Conservation (phyloP, 2,797 vertebrate species). For the Pantherophis alleghaniensis region DNA sequence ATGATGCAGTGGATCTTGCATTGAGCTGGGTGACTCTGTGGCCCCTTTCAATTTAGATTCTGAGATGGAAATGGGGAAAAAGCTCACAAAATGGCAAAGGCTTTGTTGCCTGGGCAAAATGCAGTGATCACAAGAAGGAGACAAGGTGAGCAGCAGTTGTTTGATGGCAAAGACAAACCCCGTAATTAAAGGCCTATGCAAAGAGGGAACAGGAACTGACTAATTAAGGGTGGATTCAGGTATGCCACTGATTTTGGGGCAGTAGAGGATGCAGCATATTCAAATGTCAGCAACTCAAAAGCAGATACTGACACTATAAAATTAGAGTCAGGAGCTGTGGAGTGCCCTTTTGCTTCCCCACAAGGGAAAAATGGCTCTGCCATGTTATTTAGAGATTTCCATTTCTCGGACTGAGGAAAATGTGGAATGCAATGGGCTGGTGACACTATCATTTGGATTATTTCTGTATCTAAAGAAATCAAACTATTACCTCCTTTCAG, state of each 20-base stretch:
- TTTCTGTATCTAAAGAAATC: background rate
- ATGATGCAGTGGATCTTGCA: background rate
- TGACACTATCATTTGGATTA: background rate
- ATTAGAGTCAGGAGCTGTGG: background rate
- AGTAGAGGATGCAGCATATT: background rate
- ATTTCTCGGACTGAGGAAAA: background rate
- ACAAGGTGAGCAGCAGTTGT: background rate
- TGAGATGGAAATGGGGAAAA: background rate
- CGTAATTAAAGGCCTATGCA: background rate
- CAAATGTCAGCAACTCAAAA: background rate
- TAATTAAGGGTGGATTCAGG: background rate
- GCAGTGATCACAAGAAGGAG: background rate
- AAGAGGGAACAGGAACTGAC: background rate
- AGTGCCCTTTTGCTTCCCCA: background rate
- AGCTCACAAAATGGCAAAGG: background rate
- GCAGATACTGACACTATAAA: background rate
- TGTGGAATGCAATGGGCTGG: background rate
- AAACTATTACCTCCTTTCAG: background rate
- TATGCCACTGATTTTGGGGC: background rate
- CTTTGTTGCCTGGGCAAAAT: background rate
- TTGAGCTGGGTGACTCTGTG: background rate
- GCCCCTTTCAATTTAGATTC: background rate
- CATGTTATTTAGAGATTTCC: background rate
- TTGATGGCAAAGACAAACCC: background rate
- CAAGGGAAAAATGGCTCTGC: background rate